Evolutionary conservation across 2,113 vertebrate species (phyloP).

Genomic region (Tonatia bakeri): DNA sequence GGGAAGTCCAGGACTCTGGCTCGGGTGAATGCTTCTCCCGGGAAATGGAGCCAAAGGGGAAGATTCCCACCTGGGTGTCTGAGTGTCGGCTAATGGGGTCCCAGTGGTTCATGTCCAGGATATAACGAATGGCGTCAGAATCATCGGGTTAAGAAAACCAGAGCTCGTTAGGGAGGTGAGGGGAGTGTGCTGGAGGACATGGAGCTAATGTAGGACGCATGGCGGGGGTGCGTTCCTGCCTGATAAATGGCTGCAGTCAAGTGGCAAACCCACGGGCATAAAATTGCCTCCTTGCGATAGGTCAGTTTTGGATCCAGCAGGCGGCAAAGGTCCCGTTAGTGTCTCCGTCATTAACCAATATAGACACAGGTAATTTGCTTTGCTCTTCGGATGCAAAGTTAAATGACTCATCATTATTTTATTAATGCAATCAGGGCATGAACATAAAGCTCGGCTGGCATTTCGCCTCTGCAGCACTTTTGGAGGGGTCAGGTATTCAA

Average conservation of each 20-base stretch:
- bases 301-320: not conserved
- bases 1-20: not conserved
- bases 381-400: slow-evolving; percentile 54
- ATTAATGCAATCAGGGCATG: slow-evolving; percentile 64
- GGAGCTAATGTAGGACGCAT: accelerated
- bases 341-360: slow-evolving; percentile 70
- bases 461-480: not conserved
- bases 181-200: not conserved
- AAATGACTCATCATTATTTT: slow-evolving; percentile 78
- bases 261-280: not conserved
- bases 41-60: not conserved
- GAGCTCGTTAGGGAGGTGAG: not conserved
- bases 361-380: slow-evolving; percentile 74
- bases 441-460: not conserved
- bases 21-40: not conserved
- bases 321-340: slow-evolving; percentile 64
- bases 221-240: accelerated
- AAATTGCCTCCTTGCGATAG: slow-evolving; percentile 35
- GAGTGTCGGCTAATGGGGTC: not conserved
- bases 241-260: slow-evolving; percentile 39
- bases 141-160: not conserved
- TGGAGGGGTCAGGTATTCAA: not conserved
- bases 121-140: not conserved
- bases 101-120: not conserved
- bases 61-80: not conserved